Evolutionary conservation across 1,140 invertebrate species (phyloP).

Genomic region (Campoletis sonorensis): DNA sequence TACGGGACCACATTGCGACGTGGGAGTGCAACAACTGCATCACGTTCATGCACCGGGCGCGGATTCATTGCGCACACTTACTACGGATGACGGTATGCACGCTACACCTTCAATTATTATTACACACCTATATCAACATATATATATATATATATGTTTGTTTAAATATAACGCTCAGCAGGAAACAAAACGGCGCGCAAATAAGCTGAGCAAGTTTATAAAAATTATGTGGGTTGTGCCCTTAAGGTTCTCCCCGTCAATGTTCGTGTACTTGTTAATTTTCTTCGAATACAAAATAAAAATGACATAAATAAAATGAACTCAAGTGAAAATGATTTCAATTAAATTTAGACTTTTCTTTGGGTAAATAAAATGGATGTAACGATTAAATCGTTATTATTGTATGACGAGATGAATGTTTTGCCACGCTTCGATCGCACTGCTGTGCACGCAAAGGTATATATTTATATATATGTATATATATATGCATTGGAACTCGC

Average conservation of each 20-base stretch:
- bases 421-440: background rate
- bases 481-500: slow-evolving; percentile 40
- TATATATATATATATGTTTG: background rate
- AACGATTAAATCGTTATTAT: background rate
- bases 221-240: background rate
- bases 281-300: too few species aligned
- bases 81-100: slow-evolving; percentile 42
- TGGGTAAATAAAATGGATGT: background rate
- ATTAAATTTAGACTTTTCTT: too few species aligned
- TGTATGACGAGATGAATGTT: background rate
- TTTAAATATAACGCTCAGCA: background rate
- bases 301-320: too few species aligned
- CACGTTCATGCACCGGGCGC: slow-evolving; percentile 49
- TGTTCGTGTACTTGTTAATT: background rate
- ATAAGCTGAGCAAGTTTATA: background rate
- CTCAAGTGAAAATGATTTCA: too few species aligned
- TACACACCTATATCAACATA: background rate
- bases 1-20: slow-evolving; percentile 76
- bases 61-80: slow-evolving; percentile 21
- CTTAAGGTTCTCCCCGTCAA: background rate
- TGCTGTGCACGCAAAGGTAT: background rate
- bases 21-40: slow-evolving; percentile 72
- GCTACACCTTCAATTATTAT: slow-evolving; percentile 9
- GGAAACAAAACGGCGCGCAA: background rate
- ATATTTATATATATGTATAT: slow-evolving; percentile 54